Base-by-base conservation (phyloP, 2,113 vertebrate genomes). In the Tachycineta bicolor region DNA sequence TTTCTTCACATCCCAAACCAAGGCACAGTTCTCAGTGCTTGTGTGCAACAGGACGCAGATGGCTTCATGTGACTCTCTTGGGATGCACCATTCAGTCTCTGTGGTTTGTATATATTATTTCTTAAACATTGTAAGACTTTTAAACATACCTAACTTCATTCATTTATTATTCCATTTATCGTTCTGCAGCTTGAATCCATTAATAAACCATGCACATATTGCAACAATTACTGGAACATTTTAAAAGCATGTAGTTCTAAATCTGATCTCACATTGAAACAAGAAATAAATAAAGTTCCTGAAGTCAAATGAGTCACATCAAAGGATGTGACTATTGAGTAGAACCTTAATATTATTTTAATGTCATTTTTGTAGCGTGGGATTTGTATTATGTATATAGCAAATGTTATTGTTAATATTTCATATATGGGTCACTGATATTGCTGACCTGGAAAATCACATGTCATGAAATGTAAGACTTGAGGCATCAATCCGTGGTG, bases 71-170 rank as follows among this genome's bases (percentile, higher is more conserved):
- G 94, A 97, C 59, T 87, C 93, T 68, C 24, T 93, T 76, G 95
- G 94, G 85, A 96, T 47, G 24, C 87, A 33, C 49, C 77, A 83
- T 63, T 93, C 95, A 64, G 46, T 96, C 43, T 91, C 96, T 87
- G 77, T 74, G 97, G 97, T 98, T 89, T 96, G 98, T 97, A 90
- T 89, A 80, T 79, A 29, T 80, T 92, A 78, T 89, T 92, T 94
- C 69, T 87, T 88, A 76, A 73, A 74, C 31, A 20, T 25, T 79
- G 17, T 82, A 87, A 79, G 53, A 39, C 69, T 89, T 90, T 60
- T 52, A n/a, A 52, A 33, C 23, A 13, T 78, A 74, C 68, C 58
- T 93, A 52, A 82, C 26, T 62, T 44, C 10, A 62, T 84, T 87
- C 3, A 50, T 78, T 90, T 91, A 55, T 77, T 62, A 78, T 83